Evolutionary conservation across 2,797 vertebrate genomes (phyloP).

Genomic region (Simalia tracyae): DNA sequence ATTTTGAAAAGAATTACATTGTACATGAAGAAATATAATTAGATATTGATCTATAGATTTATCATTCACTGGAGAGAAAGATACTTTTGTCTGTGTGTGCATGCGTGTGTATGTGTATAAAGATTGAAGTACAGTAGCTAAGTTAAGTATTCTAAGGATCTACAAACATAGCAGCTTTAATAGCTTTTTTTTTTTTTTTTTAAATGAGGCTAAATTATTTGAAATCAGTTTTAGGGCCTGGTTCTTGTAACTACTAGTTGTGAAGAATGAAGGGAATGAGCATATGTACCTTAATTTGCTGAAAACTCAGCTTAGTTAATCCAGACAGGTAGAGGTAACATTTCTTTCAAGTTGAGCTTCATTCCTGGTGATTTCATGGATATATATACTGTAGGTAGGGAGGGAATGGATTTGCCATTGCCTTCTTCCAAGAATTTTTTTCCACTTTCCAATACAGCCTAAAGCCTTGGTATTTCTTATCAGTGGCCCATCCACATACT

Average conservation of each 20-base stretch:
- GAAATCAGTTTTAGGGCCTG: neutral
- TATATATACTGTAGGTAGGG: neutral
- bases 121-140: neutral
- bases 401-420: neutral
- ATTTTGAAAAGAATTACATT: neutral
- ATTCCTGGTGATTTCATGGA: neutral
- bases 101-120: neutral
- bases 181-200: neutral
- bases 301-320: neutral
- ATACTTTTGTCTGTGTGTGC: no score
- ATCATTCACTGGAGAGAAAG: neutral
- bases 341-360: neutral
- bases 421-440: neutral
- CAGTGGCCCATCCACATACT: neutral
- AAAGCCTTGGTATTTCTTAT: neutral
- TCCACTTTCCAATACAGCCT: neutral
- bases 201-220: neutral
- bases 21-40: constrained; percentile 24
- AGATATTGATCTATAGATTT: neutral
- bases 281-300: neutral
- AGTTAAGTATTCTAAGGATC: constrained; percentile 4
- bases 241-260: neutral
- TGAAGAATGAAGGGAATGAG: neutral
- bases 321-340: neutral
- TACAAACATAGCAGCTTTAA: neutral